Base-by-base conservation (phyloP, 2,888 invertebrate genomes). In the Dermolepida albohirtum region DNA sequence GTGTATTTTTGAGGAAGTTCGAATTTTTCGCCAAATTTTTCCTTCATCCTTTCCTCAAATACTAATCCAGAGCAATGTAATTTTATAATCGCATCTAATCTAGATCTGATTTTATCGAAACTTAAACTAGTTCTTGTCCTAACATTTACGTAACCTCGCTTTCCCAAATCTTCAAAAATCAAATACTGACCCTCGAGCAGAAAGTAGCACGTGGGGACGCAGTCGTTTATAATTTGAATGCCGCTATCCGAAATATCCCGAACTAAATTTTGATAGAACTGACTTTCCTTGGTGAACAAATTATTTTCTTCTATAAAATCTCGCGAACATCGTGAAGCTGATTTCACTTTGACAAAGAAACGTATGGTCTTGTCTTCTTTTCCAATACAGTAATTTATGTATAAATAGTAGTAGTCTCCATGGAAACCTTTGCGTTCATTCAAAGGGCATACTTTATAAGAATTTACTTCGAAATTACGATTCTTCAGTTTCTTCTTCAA, bases 201-300 rank as follows among this genome's bases (percentile, higher is more conserved):
- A 1, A 80, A 71, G 70, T 80, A 82, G 71, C 82, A 84, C 14
- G 73, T 66, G 1, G 84, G 77, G 0, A 84, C 78, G 77, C 79
- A 80, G 17, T 73, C 72, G 17, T 71, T 66, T 17, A 77, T 68
- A 71, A 55, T 66, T 52, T 62, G 34, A 16, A 76, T 79, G 72
- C n/a, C 74, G 71, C 64, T 74, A 10, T 76, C 71, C 12, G 80
- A 75, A 8, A 87, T 72, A 12, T 79, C 70, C 0, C 86, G 85
- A 55, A 85, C 71, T n/a, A 86, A 75, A 65, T 83, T 74, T 29
- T 78, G 76, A 70, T 85, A 87, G 43, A 87, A 83, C 0, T 73
- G 72, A 1, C 82, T 80, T 75, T 88, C 88, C 47, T 87, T 85
- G 22, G 80, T 77, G 69, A 86, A 87, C 0, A 85, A 84, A 0